Evolutionary conservation across 1,140 invertebrate species (phyloP).

Genomic region (Drosophila mauritiana): DNA sequence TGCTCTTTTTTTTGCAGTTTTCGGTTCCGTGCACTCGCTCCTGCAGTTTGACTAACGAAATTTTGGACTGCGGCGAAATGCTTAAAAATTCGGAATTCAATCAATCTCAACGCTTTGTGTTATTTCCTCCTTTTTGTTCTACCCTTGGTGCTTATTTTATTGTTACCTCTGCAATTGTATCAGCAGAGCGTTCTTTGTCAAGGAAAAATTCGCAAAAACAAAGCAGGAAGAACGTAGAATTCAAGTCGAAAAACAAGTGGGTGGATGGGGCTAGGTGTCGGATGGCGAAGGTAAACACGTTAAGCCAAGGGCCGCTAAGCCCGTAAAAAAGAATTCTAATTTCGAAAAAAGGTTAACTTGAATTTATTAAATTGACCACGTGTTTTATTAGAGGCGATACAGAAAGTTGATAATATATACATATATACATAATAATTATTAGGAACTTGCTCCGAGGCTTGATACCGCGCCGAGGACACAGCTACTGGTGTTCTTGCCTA

Average conservation of each 20-base stretch:
- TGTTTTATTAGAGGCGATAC: no score
- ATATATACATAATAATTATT: no score
- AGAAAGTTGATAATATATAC: no score
- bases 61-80: conserved; percentile 74
- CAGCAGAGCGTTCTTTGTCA: conserved; percentile 39
- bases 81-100: conserved; percentile 82
- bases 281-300: conserved; percentile 67
- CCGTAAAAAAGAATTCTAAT: conserved; percentile 22
- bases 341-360: background rate
- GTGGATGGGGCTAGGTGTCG: conserved; percentile 3
- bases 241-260: conserved; percentile 26
- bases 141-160: conserved; percentile 43
- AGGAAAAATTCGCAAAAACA: background rate
- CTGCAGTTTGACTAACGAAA: conserved; percentile 71
- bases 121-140: conserved; percentile 25
- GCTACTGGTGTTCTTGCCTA: background rate
- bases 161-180: conserved; percentile 68
- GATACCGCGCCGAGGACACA: background rate
- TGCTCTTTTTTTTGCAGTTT: conserved; percentile 41
- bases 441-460: no score
- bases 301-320: conserved; percentile 68
- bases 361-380: background rate
- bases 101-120: conserved; percentile 77
- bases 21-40: conserved; percentile 61
- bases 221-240: conserved; percentile 21